phyloP scores from a whole-genome alignment of 2,797 vertebrate genomes.

The Spondyliosoma cantharus region DNA sequence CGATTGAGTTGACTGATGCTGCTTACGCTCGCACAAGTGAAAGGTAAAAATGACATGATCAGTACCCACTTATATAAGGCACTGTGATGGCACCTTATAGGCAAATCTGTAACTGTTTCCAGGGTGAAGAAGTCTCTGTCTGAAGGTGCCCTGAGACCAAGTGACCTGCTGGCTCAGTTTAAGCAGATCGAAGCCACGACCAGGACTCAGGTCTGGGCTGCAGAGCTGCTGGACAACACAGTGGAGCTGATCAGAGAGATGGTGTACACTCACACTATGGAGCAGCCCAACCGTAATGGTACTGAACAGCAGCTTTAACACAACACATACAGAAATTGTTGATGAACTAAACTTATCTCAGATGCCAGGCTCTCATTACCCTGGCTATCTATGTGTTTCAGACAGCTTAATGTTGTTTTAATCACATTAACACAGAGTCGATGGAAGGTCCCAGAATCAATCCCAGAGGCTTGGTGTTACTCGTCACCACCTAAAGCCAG shows the following conservation, averaged over 20 bases:
- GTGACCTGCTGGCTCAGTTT: constrained; percentile 86
- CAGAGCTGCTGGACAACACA: constrained; percentile 86
- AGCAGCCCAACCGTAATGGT: constrained; percentile 77
- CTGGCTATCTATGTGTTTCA: background rate
- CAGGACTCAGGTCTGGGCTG: constrained; percentile 80
- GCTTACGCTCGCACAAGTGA: constrained; percentile 82
- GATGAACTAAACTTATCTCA: constrained; percentile 1
- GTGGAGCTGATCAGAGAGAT: constrained; percentile 88
- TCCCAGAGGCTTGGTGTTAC: background rate
- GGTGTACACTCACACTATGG: constrained; percentile 86
- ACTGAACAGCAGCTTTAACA: constrained; percentile 30
- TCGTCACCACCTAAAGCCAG: background rate
- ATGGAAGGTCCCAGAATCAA: background rate
- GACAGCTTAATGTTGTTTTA: background rate
- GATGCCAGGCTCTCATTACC: background rate
- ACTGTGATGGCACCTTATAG: background rate
- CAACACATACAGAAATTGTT: background rate
- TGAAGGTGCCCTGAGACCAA: constrained; percentile 82
- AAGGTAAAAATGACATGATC: constrained; percentile 67
- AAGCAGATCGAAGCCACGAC: constrained; percentile 83
- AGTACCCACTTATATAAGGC: background rate
- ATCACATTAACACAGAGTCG: background rate
- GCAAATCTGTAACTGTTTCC: constrained; percentile 1
- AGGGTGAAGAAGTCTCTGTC: constrained; percentile 83
- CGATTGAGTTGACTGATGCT: constrained; percentile 80